Percentiles rank a stretch among this genome's conserved stretches.
Conservation (phyloP, 2,797 vertebrate species). For the Coregonus ussuriensis region DNA sequence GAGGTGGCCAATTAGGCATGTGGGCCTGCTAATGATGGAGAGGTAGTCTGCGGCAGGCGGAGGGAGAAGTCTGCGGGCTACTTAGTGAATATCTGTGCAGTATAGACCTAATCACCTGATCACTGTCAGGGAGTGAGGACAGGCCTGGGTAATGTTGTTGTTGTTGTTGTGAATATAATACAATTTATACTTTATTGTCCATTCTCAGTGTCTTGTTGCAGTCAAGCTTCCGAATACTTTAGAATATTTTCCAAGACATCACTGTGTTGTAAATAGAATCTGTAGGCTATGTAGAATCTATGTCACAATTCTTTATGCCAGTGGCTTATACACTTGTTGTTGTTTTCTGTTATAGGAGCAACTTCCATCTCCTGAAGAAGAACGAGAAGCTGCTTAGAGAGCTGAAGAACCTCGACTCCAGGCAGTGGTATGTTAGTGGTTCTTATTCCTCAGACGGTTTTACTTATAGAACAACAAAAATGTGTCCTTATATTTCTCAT, state of each 20-base stretch:
- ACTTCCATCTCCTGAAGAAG: constrained; percentile 97
- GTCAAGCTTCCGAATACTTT: neutral
- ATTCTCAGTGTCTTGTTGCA: neutral
- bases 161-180: neutral
- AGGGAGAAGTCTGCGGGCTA: neutral
- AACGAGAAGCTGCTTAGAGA: constrained; percentile 97
- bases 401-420: constrained; percentile 95
- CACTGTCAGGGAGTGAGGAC: neutral
- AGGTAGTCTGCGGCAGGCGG: neutral
- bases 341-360: constrained; percentile 80
- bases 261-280: too few species aligned
- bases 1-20: constrained; percentile 40
- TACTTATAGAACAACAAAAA: neutral
- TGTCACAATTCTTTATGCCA: neutral
- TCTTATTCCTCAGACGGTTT: neutral
- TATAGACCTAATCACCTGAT: neutral
- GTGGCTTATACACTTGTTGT: neutral
- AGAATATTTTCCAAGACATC: too few species aligned
- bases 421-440: constrained; percentile 87
- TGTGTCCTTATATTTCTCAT: neutral
- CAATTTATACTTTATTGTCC: neutral
- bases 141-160: neutral
- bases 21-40: constrained; percentile 11
- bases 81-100: neutral
- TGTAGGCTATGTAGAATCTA: too few species aligned